phyloP scores from a whole-genome alignment of 2,888 invertebrate genomes.

The Drosophila setosimentum region DNA sequence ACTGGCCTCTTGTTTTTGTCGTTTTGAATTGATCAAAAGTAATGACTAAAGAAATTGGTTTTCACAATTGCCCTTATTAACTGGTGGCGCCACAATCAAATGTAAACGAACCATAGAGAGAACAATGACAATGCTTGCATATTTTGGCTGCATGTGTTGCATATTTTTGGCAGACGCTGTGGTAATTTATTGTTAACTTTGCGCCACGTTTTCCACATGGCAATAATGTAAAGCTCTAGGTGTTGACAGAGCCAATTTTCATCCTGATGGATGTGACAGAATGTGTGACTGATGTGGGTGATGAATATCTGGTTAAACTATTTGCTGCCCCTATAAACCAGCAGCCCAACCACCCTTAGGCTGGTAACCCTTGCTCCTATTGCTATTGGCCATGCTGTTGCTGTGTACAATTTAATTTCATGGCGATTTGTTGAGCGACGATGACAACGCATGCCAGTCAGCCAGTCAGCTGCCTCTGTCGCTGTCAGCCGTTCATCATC shows the following conservation, averaged over 20 bases:
- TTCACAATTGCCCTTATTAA: constrained; percentile 18
- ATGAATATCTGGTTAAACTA: constrained; percentile 79
- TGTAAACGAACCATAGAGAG: not conserved
- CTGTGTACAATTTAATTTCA: constrained; percentile 75
- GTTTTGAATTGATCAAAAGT: constrained; percentile 11
- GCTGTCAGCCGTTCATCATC: constrained; percentile 77
- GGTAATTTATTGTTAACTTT: constrained; percentile 11
- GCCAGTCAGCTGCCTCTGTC: constrained; percentile 34
- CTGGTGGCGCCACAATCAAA: constrained; percentile 11
- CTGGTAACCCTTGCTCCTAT: not conserved
- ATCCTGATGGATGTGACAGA: constrained; percentile 43
- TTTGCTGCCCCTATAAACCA: constrained; percentile 52
- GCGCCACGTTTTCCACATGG: not conserved
- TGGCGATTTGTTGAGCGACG: constrained; percentile 70
- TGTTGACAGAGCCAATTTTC: constrained; percentile 75
- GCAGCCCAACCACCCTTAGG: not conserved
- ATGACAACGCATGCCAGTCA: constrained; percentile 33
- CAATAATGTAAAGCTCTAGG: constrained; percentile 35
- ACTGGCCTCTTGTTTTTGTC: not conserved
- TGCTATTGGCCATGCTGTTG: constrained; percentile 40
- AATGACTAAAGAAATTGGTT: constrained; percentile 1
- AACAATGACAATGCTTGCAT: constrained; percentile 2
- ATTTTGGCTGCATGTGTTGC: constrained; percentile 7
- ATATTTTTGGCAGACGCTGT: constrained; percentile 33
- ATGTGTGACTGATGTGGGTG: constrained; percentile 56